Conservation (phyloP, 2,888 invertebrate genomes). For the Bursaphelenchus okinawaensis region DNA sequence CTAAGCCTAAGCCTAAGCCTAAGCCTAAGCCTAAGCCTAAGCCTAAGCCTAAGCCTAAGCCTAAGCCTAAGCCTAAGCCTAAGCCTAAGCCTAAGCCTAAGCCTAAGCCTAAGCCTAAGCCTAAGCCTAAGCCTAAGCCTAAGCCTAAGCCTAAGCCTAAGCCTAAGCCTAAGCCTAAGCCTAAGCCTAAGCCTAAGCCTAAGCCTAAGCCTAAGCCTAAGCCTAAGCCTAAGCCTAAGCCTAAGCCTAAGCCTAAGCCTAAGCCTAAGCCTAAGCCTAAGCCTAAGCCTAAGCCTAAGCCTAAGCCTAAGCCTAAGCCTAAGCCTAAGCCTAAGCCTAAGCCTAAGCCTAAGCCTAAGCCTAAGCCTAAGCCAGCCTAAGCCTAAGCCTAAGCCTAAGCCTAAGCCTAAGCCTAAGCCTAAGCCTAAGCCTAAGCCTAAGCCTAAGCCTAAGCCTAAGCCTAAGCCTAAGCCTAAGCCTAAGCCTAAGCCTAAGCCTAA, state of each 20-base stretch:
- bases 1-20: neutral
- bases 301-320: neutral
- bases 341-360: neutral
- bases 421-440: constrained; percentile 19
- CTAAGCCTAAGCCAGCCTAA: constrained; percentile 10
- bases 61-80: neutral
- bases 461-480: constrained; percentile 33
- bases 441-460: constrained; percentile 30
- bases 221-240: neutral
- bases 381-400: neutral
- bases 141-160: neutral
- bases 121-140: neutral
- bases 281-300: neutral
- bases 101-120: neutral
- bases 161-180: neutral
- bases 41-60: neutral
- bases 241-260: neutral
- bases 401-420: neutral
- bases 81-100: neutral
- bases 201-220: neutral
- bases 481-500: constrained; percentile 30
- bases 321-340: neutral
- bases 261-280: neutral
- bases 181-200: neutral
- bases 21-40: neutral